These are phyloP conservation scores for Epinotia demarniana DNA, from an alignment of 2,888 invertebrate species.

Conservation along the genomic window DNA sequence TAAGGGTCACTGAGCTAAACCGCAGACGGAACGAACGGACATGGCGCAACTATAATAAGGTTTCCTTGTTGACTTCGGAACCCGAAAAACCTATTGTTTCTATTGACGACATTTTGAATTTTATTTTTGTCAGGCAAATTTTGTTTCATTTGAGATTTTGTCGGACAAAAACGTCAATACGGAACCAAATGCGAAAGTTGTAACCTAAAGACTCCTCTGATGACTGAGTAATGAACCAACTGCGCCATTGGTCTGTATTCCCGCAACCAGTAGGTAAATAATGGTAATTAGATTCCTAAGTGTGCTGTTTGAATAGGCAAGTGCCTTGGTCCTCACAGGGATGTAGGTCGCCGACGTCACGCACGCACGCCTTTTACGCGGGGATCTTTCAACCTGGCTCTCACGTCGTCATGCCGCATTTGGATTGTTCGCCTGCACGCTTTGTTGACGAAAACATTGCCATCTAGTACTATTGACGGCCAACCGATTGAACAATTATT, in stretches of 20 bases:
- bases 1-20: no score
- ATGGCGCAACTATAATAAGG: no score
- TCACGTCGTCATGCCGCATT: constrained; percentile 56
- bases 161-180: not conserved
- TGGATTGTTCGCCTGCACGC: constrained; percentile 58
- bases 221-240: constrained; percentile 27
- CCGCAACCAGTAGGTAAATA: constrained; percentile 60
- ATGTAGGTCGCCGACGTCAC: constrained; percentile 71
- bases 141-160: no score
- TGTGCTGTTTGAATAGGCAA: constrained; percentile 68
- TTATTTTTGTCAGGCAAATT: not conserved
- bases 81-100: not conserved
- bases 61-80: no score
- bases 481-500: constrained; percentile 44
- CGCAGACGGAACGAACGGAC: no score
- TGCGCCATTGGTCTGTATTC: constrained; percentile 46
- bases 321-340: constrained; percentile 53
- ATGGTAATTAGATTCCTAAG: constrained; percentile 72
- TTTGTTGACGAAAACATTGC: constrained; percentile 50
- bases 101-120: not conserved
- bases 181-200: not conserved
- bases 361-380: constrained; percentile 57
- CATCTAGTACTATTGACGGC: constrained; percentile 39
- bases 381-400: constrained; percentile 48
- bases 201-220: not conserved